phyloP scores from a whole-genome alignment of 64 coral and sea anemone species.

The Stylophora pistillata region DNA sequence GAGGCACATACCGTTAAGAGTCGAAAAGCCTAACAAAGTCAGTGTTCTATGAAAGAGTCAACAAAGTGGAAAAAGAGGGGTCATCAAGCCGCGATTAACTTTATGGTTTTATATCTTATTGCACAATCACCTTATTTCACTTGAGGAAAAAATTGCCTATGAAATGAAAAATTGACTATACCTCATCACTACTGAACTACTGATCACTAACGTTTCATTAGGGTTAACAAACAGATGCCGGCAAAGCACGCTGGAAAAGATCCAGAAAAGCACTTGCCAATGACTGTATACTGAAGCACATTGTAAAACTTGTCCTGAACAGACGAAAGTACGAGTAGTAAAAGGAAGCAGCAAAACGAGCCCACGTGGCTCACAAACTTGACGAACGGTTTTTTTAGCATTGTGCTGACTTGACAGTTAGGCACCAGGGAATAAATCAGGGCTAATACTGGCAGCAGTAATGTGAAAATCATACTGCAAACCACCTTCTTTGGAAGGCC shows the following conservation, averaged over 20 bases:
- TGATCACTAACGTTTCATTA: too few species aligned
- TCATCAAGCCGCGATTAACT: too few species aligned
- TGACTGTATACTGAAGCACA: slow-evolving; percentile 54
- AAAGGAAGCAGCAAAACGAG: slow-evolving; percentile 74
- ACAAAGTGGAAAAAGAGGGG: too few species aligned
- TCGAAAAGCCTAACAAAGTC: too few species aligned
- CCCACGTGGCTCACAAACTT: slow-evolving; percentile 76
- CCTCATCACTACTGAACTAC: too few species aligned
- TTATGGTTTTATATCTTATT: too few species aligned
- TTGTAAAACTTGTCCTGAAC: slow-evolving; percentile 75
- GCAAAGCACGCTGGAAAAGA: not conserved
- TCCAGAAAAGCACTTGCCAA: slow-evolving; percentile 54
- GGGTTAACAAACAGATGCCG: too few species aligned
- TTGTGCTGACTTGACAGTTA: slow-evolving; percentile 18
- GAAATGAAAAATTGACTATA: too few species aligned
- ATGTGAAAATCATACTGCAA: slow-evolving; percentile 23
- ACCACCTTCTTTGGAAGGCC: slow-evolving; percentile 26
- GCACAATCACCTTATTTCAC: too few species aligned
- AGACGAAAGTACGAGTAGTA: slow-evolving; percentile 61
- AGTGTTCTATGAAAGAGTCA: too few species aligned
- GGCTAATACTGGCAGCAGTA: slow-evolving; percentile 57
- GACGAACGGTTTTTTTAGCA: slow-evolving; percentile 62
- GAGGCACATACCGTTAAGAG: too few species aligned
- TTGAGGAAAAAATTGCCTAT: too few species aligned
- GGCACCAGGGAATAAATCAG: slow-evolving; percentile 59